Evolutionary conservation across 1,140 invertebrate genomes (phyloP).

Genomic region (Bathynomus jamesi): DNA sequence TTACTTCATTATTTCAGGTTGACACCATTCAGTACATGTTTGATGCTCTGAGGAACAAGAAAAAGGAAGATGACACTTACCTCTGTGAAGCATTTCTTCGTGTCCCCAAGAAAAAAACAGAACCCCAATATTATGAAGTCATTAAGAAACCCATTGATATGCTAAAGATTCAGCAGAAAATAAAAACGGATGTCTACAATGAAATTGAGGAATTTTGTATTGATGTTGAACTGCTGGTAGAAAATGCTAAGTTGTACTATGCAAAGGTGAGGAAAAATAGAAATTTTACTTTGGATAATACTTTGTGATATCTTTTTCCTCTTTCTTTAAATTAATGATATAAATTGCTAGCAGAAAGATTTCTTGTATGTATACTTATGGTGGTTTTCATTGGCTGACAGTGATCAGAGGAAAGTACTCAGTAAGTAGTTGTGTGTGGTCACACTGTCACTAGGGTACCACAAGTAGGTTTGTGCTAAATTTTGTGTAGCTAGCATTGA

Average conservation of each 20-base stretch:
- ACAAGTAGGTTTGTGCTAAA: too few species aligned
- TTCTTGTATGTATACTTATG: too few species aligned
- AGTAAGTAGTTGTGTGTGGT: too few species aligned
- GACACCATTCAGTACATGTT: slow-evolving; percentile 66
- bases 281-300: too few species aligned
- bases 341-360: too few species aligned
- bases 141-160: slow-evolving; percentile 41
- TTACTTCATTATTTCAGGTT: slow-evolving; percentile 28
- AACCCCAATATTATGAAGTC: slow-evolving; percentile 70
- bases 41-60: slow-evolving; percentile 80
- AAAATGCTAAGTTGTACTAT: slow-evolving; percentile 88
- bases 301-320: too few species aligned
- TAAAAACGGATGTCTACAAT: slow-evolving; percentile 53
- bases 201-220: slow-evolving; percentile 73
- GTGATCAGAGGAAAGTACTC: too few species aligned
- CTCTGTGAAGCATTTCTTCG: slow-evolving; percentile 91
- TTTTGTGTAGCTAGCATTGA: too few species aligned
- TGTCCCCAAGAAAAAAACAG: slow-evolving; percentile 81
- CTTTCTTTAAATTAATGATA: too few species aligned
- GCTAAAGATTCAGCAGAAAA: slow-evolving; percentile 41
- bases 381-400: too few species aligned
- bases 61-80: slow-evolving; percentile 82
- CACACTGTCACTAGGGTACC: too few species aligned
- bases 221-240: slow-evolving; percentile 79
- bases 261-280: slow-evolving; percentile 50